A percentile compares a stretch with the other conserved stretches of the same genome.
phyloP scores from a whole-genome alignment of 2,113 vertebrate species.

The Oceanodroma tethys region DNA sequence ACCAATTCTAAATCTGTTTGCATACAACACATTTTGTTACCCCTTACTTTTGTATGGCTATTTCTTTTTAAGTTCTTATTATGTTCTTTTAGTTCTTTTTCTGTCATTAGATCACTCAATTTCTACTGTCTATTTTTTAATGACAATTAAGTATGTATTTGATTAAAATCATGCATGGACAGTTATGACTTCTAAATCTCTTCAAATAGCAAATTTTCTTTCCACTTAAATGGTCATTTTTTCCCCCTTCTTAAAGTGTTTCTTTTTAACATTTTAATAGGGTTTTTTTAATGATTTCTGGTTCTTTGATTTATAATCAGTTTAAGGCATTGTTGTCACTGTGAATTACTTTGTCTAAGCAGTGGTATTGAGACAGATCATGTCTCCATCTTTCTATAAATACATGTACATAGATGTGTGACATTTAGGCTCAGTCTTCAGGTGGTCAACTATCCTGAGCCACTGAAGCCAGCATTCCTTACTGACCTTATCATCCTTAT shows the following conservation, averaged over 20 bases:
- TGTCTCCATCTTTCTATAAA: background rate
- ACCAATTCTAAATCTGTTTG: background rate
- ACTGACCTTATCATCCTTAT: background rate
- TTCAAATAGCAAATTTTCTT: background rate
- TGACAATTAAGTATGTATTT: background rate
- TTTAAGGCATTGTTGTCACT: background rate
- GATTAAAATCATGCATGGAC: background rate
- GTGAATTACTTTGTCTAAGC: background rate
- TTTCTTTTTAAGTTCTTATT: background rate
- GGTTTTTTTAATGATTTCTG: background rate
- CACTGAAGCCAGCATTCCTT: background rate
- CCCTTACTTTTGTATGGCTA: background rate
- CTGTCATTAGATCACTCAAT: background rate
- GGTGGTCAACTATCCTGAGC: background rate
- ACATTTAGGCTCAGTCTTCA: background rate
- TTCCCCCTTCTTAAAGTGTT: background rate
- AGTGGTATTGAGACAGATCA: background rate
- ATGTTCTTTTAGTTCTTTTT: background rate
- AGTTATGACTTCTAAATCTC: background rate
- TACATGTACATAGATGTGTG: accelerated
- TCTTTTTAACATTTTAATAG: background rate
- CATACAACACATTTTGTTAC: background rate
- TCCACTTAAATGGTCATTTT: background rate
- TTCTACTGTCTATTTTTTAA: background rate
- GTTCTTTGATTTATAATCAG: background rate